Evolutionary conservation across 2,797 vertebrate species (phyloP).

Genomic region (Nannoperca australis): DNA sequence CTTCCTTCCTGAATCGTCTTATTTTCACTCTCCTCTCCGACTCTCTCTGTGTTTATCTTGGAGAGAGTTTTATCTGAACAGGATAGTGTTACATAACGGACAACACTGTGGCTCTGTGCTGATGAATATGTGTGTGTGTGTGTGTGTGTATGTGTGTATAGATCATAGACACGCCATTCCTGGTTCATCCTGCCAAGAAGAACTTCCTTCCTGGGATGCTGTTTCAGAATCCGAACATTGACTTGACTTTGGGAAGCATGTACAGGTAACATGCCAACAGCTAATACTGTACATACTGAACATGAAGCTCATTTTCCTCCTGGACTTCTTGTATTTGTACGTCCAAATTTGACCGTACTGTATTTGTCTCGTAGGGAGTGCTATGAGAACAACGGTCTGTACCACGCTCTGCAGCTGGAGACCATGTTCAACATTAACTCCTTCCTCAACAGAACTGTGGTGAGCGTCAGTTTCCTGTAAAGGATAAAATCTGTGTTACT

Average conservation of each 20-base stretch:
- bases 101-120: slow-evolving; percentile 38
- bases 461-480: slow-evolving; percentile 72
- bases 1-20: background rate
- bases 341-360: background rate
- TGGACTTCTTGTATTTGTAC: background rate
- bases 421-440: slow-evolving; percentile 90
- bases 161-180: slow-evolving; percentile 95
- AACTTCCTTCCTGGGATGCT: slow-evolving; percentile 92
- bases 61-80: slow-evolving; percentile 21
- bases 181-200: slow-evolving; percentile 90
- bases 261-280: slow-evolving; percentile 88
- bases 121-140: slow-evolving; percentile 22
- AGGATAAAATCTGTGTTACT: background rate
- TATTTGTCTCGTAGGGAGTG: slow-evolving; percentile 86
- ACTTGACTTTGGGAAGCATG: slow-evolving; percentile 93
- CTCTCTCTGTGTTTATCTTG: slow-evolving; percentile 3
- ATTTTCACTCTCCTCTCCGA: background rate
- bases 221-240: slow-evolving; percentile 90
- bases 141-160: slow-evolving; percentile 63
- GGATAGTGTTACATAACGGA: background rate
- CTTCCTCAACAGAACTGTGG: slow-evolving; percentile 89
- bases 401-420: slow-evolving; percentile 92
- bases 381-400: slow-evolving; percentile 92
- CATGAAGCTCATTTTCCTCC: background rate
- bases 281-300: background rate